Percentiles rank a stretch among this genome's conserved stretches.
Conservation (phyloP, 2,888 invertebrate genomes). For the Proisotoma minuta region DNA sequence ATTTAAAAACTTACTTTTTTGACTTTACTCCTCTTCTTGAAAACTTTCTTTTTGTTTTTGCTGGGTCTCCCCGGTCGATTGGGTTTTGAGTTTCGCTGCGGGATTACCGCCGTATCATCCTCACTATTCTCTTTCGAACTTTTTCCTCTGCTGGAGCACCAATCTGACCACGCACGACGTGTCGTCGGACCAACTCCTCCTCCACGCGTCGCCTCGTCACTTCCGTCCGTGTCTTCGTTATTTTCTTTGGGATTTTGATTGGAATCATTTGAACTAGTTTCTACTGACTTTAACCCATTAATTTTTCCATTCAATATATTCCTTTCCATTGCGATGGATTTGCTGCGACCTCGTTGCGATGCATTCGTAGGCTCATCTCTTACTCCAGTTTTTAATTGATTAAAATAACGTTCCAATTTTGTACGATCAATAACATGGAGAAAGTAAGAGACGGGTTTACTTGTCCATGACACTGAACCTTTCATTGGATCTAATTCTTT, state of each 20-base stretch:
- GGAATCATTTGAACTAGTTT: conserved; percentile 49
- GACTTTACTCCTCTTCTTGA: conserved; percentile 52
- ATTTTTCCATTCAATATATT: conserved; percentile 19
- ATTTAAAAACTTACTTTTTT: conserved; percentile 10
- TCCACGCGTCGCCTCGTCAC: conserved; percentile 49
- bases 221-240: conserved; percentile 48
- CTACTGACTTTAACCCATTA: conserved; percentile 40
- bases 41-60: conserved; percentile 54
- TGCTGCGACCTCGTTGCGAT: conserved; percentile 29
- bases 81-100: conserved; percentile 46
- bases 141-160: conserved; percentile 53
- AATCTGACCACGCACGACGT: conserved; percentile 68
- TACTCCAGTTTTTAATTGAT: conserved; percentile 29
- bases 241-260: conserved; percentile 45
- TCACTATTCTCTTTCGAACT: conserved; percentile 52
- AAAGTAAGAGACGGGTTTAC: conserved; percentile 97
- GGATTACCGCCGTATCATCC: conserved; percentile 37
- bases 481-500: conserved; percentile 90
- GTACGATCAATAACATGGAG: conserved; percentile 96
- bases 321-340: conserved; percentile 5
- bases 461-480: conserved; percentile 98
- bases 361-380: conserved; percentile 26
- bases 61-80: conserved; percentile 48
- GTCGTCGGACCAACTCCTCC: conserved; percentile 63
- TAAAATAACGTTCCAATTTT: conserved; percentile 55